Evolutionary conservation across 2,113 vertebrate genomes (phyloP).

Genomic region (Solea senegalensis): DNA sequence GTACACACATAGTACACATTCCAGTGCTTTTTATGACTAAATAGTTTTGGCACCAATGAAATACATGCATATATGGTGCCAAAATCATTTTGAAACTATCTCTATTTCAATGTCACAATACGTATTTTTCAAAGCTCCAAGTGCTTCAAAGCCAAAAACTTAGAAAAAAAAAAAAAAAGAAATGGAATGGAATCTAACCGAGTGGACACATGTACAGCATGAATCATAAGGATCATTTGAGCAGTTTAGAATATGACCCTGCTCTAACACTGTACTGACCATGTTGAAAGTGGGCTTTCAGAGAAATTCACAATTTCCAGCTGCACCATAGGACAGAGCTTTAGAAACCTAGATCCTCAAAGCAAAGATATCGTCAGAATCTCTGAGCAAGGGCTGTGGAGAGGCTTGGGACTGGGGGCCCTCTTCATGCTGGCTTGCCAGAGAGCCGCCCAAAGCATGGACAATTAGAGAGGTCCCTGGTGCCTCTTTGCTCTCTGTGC

Average conservation of each 20-base stretch:
- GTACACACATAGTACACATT: no score
- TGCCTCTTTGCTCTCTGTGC: constrained; percentile 85
- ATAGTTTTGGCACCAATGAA: no score
- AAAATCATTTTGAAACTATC: no score
- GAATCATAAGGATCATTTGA: constrained; percentile 21
- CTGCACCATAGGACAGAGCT: constrained; percentile 46
- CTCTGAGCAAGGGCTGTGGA: constrained; percentile 68
- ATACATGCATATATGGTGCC: no score
- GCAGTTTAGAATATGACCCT: constrained; percentile 42
- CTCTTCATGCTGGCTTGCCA: constrained; percentile 80
- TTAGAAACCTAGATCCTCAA: constrained; percentile 71
- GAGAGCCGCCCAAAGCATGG: constrained; percentile 82
- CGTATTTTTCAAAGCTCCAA: no score
- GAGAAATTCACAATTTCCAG: constrained; percentile 68
- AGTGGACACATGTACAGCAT: background rate
- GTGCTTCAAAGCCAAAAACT: background rate
- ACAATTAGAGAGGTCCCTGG: constrained; percentile 85
- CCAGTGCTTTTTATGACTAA: no score
- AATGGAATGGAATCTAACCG: background rate
- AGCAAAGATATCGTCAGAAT: constrained; percentile 71
- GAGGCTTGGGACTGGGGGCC: constrained; percentile 74
- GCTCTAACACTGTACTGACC: constrained; percentile 44
- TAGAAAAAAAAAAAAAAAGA: background rate
- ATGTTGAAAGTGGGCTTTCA: constrained; percentile 64
- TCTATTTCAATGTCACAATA: no score